Conservation (phyloP, 92 coral and sea anemone species). For the Anthopleura xanthogrammica region DNA sequence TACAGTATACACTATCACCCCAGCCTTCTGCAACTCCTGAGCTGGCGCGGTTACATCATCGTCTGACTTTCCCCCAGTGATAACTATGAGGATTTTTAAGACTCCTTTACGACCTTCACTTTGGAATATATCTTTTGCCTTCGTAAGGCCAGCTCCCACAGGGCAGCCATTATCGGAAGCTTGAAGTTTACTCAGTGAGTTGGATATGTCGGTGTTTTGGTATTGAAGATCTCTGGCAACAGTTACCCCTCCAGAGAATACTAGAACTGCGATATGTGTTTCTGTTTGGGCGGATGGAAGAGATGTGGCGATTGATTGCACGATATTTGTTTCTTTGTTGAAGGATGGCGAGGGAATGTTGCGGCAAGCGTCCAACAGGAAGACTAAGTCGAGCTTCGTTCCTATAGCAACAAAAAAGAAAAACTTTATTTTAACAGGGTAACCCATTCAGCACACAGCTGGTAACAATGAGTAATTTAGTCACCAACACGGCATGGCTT, state of each 20-base stretch:
- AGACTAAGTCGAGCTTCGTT: slow-evolving; percentile 59
- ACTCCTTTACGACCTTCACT: slow-evolving; percentile 58
- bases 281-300: slow-evolving; percentile 48
- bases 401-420: slow-evolving; percentile 19
- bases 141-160: slow-evolving; percentile 20
- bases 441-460: too few relatives aligned
- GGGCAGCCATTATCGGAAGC: slow-evolving; percentile 32
- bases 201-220: slow-evolving; percentile 8
- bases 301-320: slow-evolving; percentile 39
- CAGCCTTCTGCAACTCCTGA: slow-evolving; percentile 43
- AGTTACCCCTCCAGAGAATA: slow-evolving; percentile 57
- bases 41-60: slow-evolving; percentile 68
- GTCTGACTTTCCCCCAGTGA: slow-evolving; percentile 74
- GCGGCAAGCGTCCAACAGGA: slow-evolving; percentile 62
- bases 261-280: slow-evolving; percentile 50
- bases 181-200: not conserved
- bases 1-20: slow-evolving; percentile 62
- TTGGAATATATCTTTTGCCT: slow-evolving; percentile 23
- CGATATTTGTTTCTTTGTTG: slow-evolving; percentile 45
- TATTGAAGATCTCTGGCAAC: slow-evolving; percentile 47
- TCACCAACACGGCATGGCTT: too few relatives aligned
- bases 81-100: slow-evolving; percentile 52
- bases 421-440: too few relatives aligned
- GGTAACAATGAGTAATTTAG: too few relatives aligned
- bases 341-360: slow-evolving; percentile 53